A percentile compares a stretch with the other conserved stretches of the same genome.
Conservation (phyloP, 2,113 vertebrate genomes). For the Plotosus lineatus region DNA sequence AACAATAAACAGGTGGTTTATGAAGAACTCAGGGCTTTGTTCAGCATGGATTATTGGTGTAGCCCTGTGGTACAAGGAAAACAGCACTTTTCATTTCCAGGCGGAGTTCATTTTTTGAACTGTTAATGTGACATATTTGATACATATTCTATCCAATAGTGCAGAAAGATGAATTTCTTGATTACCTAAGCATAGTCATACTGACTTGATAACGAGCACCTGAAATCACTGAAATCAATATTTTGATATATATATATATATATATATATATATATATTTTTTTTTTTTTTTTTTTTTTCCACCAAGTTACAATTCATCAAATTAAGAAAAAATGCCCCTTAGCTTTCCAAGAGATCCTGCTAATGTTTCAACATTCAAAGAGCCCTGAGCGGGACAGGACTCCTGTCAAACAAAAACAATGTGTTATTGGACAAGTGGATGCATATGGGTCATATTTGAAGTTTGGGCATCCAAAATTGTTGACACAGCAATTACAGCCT, state of each 20-base stretch:
- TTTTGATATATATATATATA: no score
- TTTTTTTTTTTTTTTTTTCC: no score
- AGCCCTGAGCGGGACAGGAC: background rate
- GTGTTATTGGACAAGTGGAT: background rate
- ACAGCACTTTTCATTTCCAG: background rate
- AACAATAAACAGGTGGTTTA: conserved; percentile 5
- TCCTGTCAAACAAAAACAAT: background rate
- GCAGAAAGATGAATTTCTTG: background rate
- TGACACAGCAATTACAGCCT: background rate
- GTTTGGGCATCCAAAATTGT: background rate
- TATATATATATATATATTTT: no score
- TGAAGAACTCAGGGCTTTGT: background rate
- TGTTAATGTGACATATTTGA: background rate
- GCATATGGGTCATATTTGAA: background rate
- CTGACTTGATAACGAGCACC: background rate
- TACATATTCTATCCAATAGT: background rate
- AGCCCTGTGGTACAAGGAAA: background rate
- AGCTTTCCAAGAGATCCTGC: background rate
- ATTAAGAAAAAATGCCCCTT: no score
- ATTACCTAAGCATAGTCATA: background rate
- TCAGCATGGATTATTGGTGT: background rate
- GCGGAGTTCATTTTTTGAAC: background rate
- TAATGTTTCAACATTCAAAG: background rate
- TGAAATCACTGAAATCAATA: no score
- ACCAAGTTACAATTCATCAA: no score